These are phyloP conservation scores for Caenorhabditis sp. DNA, from an alignment of 2,888 invertebrate species.

Conservation along the genomic window DNA sequence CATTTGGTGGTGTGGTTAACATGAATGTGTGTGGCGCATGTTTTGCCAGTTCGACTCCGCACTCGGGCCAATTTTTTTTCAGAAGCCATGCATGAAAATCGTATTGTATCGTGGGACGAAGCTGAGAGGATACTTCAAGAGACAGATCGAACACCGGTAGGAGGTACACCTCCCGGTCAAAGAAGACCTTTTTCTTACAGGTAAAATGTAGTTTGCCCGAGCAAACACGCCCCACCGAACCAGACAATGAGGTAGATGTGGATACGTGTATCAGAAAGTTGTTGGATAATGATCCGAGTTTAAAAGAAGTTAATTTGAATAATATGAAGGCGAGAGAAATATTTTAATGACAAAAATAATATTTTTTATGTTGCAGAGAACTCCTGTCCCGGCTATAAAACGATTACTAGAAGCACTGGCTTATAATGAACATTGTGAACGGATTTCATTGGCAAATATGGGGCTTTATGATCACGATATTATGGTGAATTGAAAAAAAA, in stretches of 20 bases:
- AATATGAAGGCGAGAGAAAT: conserved; percentile 84
- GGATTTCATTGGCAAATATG: conserved; percentile 89
- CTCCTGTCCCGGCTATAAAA: conserved; percentile 75
- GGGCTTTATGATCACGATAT: conserved; percentile 89
- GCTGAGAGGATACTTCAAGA: conserved; percentile 64
- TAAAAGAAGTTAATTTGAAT: conserved; percentile 95
- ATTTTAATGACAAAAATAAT: background rate
- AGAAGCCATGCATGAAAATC: conserved; percentile 70
- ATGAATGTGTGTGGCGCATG: background rate
- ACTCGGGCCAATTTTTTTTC: too few species aligned
- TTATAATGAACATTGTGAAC: conserved; percentile 89
- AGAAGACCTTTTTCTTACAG: conserved; percentile 42
- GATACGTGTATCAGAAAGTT: conserved; percentile 76
- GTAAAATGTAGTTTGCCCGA: conserved; percentile 66
- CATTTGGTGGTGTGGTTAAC: background rate
- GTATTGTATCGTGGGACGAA: conserved; percentile 69
- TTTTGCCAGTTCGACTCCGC: too few species aligned
- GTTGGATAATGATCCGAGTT: conserved; percentile 80
- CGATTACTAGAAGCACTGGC: conserved; percentile 87
- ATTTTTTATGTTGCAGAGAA: conserved; percentile 55
- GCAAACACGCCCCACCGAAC: conserved; percentile 77
- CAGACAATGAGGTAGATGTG: conserved; percentile 93
- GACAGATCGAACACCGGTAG: conserved; percentile 47
- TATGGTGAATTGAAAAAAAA: conserved; percentile 71
- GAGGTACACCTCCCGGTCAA: too few species aligned